Evolutionary conservation across 2,888 invertebrate species (phyloP), one percentile per base, ranked within the genome.

Genomic region (Philereme vetulata): DNA sequence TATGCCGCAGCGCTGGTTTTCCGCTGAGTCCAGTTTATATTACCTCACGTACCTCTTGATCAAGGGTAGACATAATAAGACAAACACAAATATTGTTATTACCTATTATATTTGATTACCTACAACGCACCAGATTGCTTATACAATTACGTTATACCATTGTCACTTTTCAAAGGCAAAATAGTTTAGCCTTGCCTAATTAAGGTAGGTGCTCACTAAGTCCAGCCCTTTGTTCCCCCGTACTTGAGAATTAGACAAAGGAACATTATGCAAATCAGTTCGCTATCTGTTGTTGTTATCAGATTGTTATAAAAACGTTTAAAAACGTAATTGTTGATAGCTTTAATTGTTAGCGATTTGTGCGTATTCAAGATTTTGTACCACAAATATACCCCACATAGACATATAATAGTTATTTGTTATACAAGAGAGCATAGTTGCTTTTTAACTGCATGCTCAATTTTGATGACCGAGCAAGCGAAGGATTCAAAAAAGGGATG

Each of bases 241-340:
- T 60, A 68, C 65, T 67, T 73, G 74, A 62, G 71, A 76, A 75
- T 54, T 58, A 49, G 40, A 80, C 80, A 81, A 80, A 78, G 60
- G 70, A 65, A 66, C 69, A 74, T 77, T 75, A 79, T 68, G 56
- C 71, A 71, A 72, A 71, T 43, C 54, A 43, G 51, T 56, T 65
- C 57, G 68, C 67, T 79, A 79, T 74, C 78, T 51, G 48, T 47
- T 45, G 51, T 21, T 52, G 45, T 62, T 55, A 62, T 62, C 58
- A 58, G 62, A 62, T 62, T 56, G 57, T 68, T 71, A 76, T 75
- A 67, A 63, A 67, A 65, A 65, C 49, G 62, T 56, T 62, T 64
- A 55, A 65, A 64, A 62, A 40, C 43, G 43, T 48, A 46, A 50
- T 53, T 44, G 46, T 49, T 51, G 42, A 49, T 51, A 49, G 49